Conservation (phyloP, 2,797 vertebrate species). For the Bucorvus abyssinicus region DNA sequence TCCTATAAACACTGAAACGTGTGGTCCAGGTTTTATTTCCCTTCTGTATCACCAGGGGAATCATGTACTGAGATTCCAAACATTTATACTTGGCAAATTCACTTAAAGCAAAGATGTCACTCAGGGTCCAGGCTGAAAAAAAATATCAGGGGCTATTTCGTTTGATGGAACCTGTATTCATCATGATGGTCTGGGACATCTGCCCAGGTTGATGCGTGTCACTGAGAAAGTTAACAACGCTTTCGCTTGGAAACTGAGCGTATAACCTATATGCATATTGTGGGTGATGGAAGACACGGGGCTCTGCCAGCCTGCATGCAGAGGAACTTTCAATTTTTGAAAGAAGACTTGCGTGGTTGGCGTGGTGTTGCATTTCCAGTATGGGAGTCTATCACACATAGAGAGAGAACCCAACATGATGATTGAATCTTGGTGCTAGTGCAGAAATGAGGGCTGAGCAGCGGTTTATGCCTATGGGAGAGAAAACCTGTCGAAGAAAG, state of each 20-base stretch:
- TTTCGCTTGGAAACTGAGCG: background rate
- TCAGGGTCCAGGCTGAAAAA: background rate
- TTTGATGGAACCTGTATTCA: background rate
- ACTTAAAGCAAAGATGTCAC: background rate
- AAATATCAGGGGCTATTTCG: background rate
- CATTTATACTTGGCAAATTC: background rate
- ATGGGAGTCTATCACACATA: background rate
- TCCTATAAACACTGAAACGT: constrained; percentile 4
- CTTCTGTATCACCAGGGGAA: background rate
- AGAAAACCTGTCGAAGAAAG: background rate
- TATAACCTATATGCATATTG: background rate
- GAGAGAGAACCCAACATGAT: background rate
- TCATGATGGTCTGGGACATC: background rate
- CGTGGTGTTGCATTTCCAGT: background rate
- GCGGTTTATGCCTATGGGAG: background rate
- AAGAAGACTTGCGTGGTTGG: background rate
- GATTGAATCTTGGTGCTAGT: background rate
- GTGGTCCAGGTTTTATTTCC: background rate
- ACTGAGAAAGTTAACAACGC: background rate
- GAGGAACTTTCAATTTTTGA: background rate
- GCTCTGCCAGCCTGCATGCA: background rate
- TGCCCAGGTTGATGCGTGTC: background rate
- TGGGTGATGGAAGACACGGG: background rate
- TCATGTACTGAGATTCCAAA: background rate
- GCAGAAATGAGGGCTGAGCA: background rate